Evolutionary conservation across 2,797 vertebrate species (phyloP).

Genomic region (Zalophus californianus): DNA sequence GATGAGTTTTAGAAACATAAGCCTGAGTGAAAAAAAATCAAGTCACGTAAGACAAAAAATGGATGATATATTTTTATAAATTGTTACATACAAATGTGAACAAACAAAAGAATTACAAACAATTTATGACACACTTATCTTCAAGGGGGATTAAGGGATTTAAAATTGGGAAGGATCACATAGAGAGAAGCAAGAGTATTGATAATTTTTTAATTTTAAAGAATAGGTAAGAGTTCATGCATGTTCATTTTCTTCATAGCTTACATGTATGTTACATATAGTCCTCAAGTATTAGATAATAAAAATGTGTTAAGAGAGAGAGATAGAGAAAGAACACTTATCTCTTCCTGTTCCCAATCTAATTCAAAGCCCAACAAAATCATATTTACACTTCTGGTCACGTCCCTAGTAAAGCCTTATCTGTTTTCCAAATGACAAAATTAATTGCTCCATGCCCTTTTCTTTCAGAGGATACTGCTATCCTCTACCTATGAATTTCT

Average conservation of each 20-base stretch:
- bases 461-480: background rate
- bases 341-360: background rate
- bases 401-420: slow-evolving; percentile 25
- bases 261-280: background rate
- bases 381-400: background rate
- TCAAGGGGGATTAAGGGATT: background rate
- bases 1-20: background rate
- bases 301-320: background rate
- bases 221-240: background rate
- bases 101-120: background rate
- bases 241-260: background rate
- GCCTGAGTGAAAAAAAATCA: background rate
- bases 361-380: background rate
- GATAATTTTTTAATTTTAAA: background rate
- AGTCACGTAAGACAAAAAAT: background rate
- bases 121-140: background rate
- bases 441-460: background rate
- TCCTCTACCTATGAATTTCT: background rate
- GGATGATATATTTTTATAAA: background rate
- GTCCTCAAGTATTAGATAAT: background rate
- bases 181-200: background rate
- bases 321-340: background rate
- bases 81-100: background rate
- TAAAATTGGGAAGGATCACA: background rate
- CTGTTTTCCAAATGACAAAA: background rate